Percentiles rank a stretch among this genome's conserved stretches.
phyloP scores from a whole-genome alignment of 1,140 invertebrate species.

The Leptopilina clavipes region DNA sequence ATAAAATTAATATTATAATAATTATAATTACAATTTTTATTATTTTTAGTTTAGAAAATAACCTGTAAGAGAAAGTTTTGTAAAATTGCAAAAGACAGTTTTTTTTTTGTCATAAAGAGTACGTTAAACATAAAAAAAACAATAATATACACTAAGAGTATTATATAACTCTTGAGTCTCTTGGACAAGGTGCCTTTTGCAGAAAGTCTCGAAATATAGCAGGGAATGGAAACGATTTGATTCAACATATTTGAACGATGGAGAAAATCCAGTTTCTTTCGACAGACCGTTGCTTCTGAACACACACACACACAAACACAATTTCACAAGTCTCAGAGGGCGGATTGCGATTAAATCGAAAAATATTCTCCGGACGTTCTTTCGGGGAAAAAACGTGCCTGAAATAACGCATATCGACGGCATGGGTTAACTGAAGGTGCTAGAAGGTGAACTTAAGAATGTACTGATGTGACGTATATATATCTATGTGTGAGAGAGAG shows the following conservation, averaged over 20 bases:
- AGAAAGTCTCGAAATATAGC: background rate
- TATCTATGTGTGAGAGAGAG: no score
- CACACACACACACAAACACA: background rate
- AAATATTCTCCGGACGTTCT: constrained; percentile 42
- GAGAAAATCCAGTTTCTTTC: constrained; percentile 23
- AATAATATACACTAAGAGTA: no score
- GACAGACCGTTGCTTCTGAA: constrained; percentile 14
- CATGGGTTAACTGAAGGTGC: constrained; percentile 11
- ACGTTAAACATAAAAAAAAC: no score
- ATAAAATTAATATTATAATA: no score
- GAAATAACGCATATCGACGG: constrained; percentile 36
- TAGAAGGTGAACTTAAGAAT: constrained; percentile 9
- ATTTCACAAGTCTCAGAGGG: background rate
- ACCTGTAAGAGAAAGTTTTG: no score
- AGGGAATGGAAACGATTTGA: background rate
- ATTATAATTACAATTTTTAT: no score
- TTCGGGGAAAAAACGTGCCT: constrained; percentile 41
- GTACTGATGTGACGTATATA: background rate
- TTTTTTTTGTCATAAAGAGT: no score
- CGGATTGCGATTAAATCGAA: constrained; percentile 38
- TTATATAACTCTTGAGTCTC: background rate
- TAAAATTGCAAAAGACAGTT: no score
- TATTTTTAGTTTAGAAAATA: no score
- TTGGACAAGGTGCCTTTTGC: constrained; percentile 1
- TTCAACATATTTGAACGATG: constrained; percentile 10